Conservation (phyloP, 1,140 invertebrate genomes). For the Camponotus vicinus region DNA sequence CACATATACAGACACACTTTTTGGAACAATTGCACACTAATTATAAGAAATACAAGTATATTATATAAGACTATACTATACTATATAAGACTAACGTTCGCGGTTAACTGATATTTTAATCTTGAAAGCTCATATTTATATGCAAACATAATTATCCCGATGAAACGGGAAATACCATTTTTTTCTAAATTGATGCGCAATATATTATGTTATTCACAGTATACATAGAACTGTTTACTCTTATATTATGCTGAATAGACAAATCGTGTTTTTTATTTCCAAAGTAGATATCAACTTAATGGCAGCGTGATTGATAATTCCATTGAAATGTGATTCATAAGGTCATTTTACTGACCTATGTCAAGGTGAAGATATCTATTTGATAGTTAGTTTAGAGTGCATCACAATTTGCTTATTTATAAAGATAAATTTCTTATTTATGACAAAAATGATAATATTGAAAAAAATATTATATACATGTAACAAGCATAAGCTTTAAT, state of each 20-base stretch:
- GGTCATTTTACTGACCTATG: neutral
- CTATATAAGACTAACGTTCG: neutral
- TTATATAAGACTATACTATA: neutral
- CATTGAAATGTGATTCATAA: neutral
- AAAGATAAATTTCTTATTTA: no score
- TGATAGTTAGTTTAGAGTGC: neutral
- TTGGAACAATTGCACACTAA: neutral
- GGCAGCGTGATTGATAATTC: slow-evolving; percentile 3
- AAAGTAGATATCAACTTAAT: neutral
- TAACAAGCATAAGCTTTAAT: no score
- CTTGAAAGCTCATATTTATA: slow-evolving; percentile 33
- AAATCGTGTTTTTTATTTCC: neutral
- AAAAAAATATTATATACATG: no score
- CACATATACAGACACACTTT: neutral
- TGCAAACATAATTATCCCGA: slow-evolving; percentile 8
- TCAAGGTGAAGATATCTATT: slow-evolving; percentile 22
- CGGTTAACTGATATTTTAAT: slow-evolving; percentile 1
- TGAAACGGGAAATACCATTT: slow-evolving; percentile 1
- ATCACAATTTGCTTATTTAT: neutral
- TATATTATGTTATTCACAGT: neutral
- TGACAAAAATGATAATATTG: no score
- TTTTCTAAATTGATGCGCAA: neutral
- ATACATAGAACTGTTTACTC: slow-evolving; percentile 1
- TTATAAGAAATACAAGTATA: neutral
- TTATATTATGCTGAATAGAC: neutral